These are phyloP conservation scores for Coptotermes formosanus DNA, from an alignment of 1,140 invertebrate species.

Conservation along the genomic window DNA sequence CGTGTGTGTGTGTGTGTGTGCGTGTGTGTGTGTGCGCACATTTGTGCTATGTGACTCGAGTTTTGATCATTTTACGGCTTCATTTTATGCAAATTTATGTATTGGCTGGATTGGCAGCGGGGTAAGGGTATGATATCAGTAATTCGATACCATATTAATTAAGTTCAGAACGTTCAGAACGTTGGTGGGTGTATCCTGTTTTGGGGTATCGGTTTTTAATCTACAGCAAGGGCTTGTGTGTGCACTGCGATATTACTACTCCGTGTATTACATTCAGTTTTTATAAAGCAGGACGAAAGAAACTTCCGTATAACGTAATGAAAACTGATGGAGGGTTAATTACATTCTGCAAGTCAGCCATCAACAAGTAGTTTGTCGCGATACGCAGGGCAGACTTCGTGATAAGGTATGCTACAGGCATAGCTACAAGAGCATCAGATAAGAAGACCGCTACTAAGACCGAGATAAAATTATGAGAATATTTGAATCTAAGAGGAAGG, in stretches of 20 bases:
- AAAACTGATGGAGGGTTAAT: background rate
- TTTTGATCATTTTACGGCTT: constrained; percentile 4
- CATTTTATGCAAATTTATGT: constrained; percentile 8
- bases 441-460: too few species aligned
- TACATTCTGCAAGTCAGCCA: background rate
- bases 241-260: constrained; percentile 10
- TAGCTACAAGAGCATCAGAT: too few species aligned
- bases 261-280: background rate
- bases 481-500: too few species aligned
- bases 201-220: background rate
- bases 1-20: background rate
- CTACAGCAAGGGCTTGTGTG: background rate
- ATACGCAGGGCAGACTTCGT: too few species aligned
- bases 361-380: too few species aligned
- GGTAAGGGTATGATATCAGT: background rate
- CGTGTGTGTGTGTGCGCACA: background rate
- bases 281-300: background rate
- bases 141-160: constrained; percentile 10
- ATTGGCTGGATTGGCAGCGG: background rate
- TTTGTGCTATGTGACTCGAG: constrained; percentile 4
- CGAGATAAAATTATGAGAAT: too few species aligned
- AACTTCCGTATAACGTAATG: background rate
- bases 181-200: background rate
- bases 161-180: background rate
- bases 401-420: too few species aligned